phyloP scores from a whole-genome alignment of 2,113 vertebrate species.

The Silurus asotus region DNA sequence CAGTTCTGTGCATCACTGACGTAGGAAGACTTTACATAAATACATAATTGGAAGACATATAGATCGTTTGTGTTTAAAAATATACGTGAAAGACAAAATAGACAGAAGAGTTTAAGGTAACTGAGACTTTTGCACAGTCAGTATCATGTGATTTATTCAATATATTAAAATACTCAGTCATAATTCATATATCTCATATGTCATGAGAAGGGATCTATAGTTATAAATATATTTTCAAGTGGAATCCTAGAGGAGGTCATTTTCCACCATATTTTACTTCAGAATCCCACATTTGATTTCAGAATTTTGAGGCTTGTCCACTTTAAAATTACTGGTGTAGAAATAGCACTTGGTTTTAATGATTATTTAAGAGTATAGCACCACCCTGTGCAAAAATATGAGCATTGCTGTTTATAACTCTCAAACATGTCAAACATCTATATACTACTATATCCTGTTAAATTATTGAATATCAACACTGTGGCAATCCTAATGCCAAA shows the following conservation, averaged over 20 bases:
- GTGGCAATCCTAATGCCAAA: too few species aligned
- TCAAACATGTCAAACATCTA: not conserved
- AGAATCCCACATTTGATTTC: not conserved
- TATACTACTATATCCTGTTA: not conserved
- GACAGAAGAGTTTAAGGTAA: not conserved
- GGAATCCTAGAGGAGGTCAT: not conserved
- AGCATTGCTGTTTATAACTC: not conserved
- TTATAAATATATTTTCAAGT: not conserved
- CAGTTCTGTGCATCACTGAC: not conserved
- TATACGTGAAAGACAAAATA: not conserved
- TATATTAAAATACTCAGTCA: not conserved
- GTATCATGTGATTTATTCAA: not conserved
- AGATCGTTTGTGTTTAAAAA: not conserved
- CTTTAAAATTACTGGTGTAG: not conserved
- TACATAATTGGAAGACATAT: too few species aligned
- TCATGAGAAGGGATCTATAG: not conserved
- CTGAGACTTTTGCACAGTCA: not conserved
- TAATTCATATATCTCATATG: not conserved
- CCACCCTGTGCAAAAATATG: constrained; percentile 43
- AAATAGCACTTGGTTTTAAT: not conserved
- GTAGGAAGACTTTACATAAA: not conserved
- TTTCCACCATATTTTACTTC: not conserved
- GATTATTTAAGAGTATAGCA: not conserved
- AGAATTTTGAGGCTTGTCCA: not conserved
- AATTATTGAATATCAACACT: not conserved